Conservation (phyloP, 1,140 invertebrate genomes). For the Drosophila paulistorum region DNA sequence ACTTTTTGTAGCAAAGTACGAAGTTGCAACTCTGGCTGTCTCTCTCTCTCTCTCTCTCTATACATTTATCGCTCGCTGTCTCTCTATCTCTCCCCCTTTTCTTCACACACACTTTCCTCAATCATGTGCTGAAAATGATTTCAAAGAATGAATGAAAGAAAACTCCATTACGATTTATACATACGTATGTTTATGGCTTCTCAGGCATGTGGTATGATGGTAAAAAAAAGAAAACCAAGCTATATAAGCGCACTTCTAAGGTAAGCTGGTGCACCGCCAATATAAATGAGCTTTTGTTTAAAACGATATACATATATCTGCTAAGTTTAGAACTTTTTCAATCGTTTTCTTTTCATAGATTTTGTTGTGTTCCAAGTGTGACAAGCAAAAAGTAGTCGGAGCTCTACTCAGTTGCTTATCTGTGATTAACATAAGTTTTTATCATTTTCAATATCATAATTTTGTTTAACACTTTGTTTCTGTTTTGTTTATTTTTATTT, state of each 20-base stretch:
- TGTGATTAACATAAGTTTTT: slow-evolving; percentile 1
- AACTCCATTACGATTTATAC: slow-evolving; percentile 10
- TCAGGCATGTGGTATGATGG: slow-evolving; percentile 79
- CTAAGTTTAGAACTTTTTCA: neutral
- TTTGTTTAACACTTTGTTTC: neutral
- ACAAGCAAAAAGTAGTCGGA: slow-evolving; percentile 3
- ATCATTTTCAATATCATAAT: neutral
- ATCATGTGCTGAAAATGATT: slow-evolving; percentile 16
- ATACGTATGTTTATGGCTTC: slow-evolving; percentile 68
- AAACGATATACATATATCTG: neutral
- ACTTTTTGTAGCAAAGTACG: slow-evolving; percentile 69
- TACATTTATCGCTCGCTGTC: slow-evolving; percentile 42
- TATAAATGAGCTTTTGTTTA: slow-evolving; percentile 62
- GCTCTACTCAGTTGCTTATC: neutral
- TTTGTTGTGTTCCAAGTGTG: neutral
- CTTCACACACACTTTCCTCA: neutral
- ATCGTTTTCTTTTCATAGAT: neutral
- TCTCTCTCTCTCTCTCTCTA: slow-evolving; percentile 37
- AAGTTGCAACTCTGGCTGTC: slow-evolving; percentile 73
- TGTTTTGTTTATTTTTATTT: neutral
- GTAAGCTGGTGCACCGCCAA: slow-evolving; percentile 78
- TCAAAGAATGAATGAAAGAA: slow-evolving; percentile 1
- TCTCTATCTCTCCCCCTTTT: slow-evolving; percentile 1
- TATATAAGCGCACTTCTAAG: slow-evolving; percentile 74
- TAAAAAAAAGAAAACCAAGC: slow-evolving; percentile 52